These are phyloP conservation scores for Camponotus floridanus DNA, from an alignment of 1,140 invertebrate species.

Conservation along the genomic window DNA sequence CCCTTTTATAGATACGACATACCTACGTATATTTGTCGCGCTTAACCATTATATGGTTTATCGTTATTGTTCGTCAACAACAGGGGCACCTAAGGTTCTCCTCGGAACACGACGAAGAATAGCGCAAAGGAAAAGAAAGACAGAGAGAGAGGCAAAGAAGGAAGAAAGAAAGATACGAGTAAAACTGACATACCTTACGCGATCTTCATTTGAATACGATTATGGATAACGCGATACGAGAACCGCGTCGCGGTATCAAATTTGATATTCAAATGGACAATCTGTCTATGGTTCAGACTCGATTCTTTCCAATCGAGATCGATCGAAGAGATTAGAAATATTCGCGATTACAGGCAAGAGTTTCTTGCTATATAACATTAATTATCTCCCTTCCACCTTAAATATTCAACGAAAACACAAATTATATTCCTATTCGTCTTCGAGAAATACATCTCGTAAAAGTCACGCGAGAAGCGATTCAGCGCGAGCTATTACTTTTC, in stretches of 20 bases:
- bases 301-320: conserved; percentile 51
- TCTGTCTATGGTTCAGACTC: conserved; percentile 70
- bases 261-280: conserved; percentile 85
- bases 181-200: conserved; percentile 84
- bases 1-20: conserved; percentile 65
- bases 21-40: conserved; percentile 83
- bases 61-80: conserved; percentile 84
- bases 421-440: conserved; percentile 11
- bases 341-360: neutral
- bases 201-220: conserved; percentile 86
- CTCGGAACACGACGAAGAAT: too few relatives aligned
- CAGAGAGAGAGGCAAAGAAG: neutral
- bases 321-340: conserved; percentile 69
- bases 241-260: conserved; percentile 78
- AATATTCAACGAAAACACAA: neutral
- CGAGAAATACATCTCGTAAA: conserved; percentile 40
- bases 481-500: conserved; percentile 39
- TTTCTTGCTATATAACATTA: neutral
- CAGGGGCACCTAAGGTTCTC: conserved; percentile 19
- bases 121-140: conserved; percentile 46
- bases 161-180: conserved; percentile 56
- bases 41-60: conserved; percentile 84
- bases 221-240: conserved; percentile 83
- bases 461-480: conserved; percentile 21
- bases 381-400: conserved; percentile 1